phyloP scores from a whole-genome alignment of 2,888 invertebrate species.

The Desoria tigrina region DNA sequence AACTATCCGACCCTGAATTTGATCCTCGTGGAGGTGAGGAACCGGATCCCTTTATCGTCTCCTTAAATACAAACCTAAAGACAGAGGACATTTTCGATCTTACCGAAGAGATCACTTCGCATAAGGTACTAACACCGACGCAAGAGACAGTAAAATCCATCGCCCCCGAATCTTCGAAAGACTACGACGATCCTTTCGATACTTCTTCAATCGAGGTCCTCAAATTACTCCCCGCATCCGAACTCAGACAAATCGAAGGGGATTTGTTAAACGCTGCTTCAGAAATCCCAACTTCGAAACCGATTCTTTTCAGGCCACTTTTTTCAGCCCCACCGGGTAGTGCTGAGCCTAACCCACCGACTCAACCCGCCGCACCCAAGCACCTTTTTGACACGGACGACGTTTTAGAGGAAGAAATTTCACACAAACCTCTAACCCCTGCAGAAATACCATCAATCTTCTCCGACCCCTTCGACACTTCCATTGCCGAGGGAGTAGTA shows the following conservation, averaged over 20 bases:
- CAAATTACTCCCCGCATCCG: slow-evolving; percentile 58
- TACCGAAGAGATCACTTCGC: slow-evolving; percentile 26
- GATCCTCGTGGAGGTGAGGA: slow-evolving; percentile 68
- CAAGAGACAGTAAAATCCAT: slow-evolving; percentile 54
- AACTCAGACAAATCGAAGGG: slow-evolving; percentile 63
- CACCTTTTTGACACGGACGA: slow-evolving; percentile 5
- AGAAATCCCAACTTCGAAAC: slow-evolving; percentile 68
- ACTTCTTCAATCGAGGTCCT: slow-evolving; percentile 59
- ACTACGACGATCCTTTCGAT: slow-evolving; percentile 67
- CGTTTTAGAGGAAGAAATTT: slow-evolving; percentile 17
- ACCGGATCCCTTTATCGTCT: slow-evolving; percentile 26
- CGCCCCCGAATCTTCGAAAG: slow-evolving; percentile 55
- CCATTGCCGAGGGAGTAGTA: slow-evolving; percentile 66
- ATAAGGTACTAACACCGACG: slow-evolving; percentile 48
- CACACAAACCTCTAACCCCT: slow-evolving; percentile 29
- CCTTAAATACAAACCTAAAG: slow-evolving; percentile 17
- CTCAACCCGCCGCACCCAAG: slow-evolving; percentile 21
- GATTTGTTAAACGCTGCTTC: slow-evolving; percentile 62
- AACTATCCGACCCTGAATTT: slow-evolving; percentile 65
- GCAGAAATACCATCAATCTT: slow-evolving; percentile 8
- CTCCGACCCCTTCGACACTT: slow-evolving; percentile 82
- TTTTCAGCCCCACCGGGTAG: not conserved
- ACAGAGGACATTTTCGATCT: slow-evolving; percentile 40
- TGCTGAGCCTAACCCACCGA: slow-evolving; percentile 2
- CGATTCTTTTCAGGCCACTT: slow-evolving; percentile 56